These are phyloP conservation scores for Labeo catla DNA, from an alignment of 2,113 vertebrate species.

Conservation along the genomic window DNA sequence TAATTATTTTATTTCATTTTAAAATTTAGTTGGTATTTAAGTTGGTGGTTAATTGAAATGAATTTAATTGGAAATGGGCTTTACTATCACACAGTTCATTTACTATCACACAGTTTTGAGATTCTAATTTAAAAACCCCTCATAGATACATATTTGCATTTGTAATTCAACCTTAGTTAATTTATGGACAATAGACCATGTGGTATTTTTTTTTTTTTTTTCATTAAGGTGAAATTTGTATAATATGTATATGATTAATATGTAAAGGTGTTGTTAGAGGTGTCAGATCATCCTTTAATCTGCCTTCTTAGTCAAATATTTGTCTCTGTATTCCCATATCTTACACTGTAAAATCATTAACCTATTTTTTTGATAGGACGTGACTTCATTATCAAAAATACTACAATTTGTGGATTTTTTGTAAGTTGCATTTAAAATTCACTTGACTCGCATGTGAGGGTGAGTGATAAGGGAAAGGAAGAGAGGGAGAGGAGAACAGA, in stretches of 20 bases:
- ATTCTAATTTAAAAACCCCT: too few species aligned
- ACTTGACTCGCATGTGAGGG: slow-evolving; percentile 14
- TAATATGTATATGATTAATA: neutral
- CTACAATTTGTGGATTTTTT: neutral
- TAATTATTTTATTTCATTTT: too few species aligned
- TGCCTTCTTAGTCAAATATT: neutral
- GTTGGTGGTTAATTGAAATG: neutral
- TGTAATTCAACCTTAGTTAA: neutral
- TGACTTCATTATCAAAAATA: neutral
- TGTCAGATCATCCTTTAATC: neutral
- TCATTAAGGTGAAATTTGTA: neutral
- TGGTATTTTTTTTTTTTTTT: neutral
- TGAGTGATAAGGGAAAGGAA: slow-evolving; percentile 7
- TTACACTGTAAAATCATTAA: neutral
- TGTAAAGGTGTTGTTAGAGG: neutral
- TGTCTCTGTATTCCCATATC: neutral
- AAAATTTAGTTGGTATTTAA: too few species aligned
- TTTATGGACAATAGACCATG: neutral
- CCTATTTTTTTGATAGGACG: neutral
- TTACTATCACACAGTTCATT: neutral
- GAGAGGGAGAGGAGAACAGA: slow-evolving; percentile 10
- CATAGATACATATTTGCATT: neutral
- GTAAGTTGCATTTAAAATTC: neutral
- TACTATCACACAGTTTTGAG: neutral
- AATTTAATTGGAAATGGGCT: too few species aligned